phyloP scores from a whole-genome alignment of 1,140 invertebrate genomes.

The Sycophila sp. region DNA sequence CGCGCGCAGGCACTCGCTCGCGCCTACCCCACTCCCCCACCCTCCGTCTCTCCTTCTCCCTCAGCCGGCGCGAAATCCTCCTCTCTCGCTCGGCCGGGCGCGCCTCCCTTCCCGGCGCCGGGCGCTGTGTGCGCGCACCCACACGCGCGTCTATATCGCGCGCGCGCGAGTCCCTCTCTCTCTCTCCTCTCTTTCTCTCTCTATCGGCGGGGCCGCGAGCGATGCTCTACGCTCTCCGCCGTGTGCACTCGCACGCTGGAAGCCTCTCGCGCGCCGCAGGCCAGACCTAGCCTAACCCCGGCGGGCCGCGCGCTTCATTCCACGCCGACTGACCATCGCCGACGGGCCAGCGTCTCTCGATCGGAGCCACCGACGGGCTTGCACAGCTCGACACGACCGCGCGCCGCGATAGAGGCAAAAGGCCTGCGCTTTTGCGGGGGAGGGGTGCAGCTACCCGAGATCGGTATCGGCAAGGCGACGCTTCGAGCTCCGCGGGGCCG shows the following conservation, averaged over 20 bases:
- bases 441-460: too few relatives aligned
- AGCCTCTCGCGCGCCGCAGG: constrained; percentile 33
- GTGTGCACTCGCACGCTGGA: too few relatives aligned
- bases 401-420: too few relatives aligned
- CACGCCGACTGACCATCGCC: constrained; percentile 67
- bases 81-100: constrained; percentile 22
- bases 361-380: too few relatives aligned
- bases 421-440: too few relatives aligned
- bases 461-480: too few relatives aligned
- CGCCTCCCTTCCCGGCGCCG: background rate
- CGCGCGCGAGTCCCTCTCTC: constrained; percentile 45
- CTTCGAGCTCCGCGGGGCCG: too few relatives aligned
- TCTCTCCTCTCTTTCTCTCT: constrained; percentile 43
- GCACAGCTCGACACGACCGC: background rate
- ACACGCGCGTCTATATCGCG: background rate
- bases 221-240: background rate
- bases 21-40: constrained; percentile 27
- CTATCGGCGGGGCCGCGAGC: constrained; percentile 58
- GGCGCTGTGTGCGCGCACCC: background rate
- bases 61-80: constrained; percentile 16
- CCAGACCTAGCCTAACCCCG: constrained; percentile 57
- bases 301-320: constrained; percentile 63
- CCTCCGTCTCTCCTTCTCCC: constrained; percentile 25
- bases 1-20: background rate
- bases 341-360: constrained; percentile 56